Conservation (phyloP, 2,888 invertebrate species). For the Stenoptilia bipunctidactyla region DNA sequence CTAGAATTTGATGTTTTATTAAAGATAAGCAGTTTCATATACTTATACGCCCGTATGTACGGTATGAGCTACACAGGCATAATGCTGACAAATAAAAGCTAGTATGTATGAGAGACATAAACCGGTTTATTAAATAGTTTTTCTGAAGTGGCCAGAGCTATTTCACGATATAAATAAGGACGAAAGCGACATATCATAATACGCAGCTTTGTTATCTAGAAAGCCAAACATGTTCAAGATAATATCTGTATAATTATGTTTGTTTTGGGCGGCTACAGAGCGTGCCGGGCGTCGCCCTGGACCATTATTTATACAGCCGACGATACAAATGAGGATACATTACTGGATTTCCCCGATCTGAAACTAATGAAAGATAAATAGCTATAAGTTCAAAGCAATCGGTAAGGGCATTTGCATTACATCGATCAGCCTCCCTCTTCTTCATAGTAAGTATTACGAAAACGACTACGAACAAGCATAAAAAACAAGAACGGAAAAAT, state of each 20-base stretch:
- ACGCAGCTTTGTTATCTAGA: neutral
- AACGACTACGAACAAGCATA: conserved; percentile 1
- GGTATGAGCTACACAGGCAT: no score
- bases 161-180: no score
- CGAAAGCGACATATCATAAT: no score
- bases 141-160: no score
- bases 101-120: no score
- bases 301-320: conserved; percentile 52
- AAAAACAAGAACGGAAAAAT: conserved; percentile 19
- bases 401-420: conserved; percentile 45
- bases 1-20: neutral
- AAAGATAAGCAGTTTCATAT: no score
- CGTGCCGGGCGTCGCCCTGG: conserved; percentile 31
- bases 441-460: conserved; percentile 10
- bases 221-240: conserved; percentile 21
- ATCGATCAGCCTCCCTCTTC: conserved; percentile 26
- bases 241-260: conserved; percentile 47
- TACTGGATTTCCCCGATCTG: conserved; percentile 56
- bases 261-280: conserved; percentile 30
- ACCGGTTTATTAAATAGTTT: no score
- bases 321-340: conserved; percentile 60
- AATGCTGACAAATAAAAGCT: no score
- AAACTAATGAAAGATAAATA: conserved; percentile 60
- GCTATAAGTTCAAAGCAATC: conserved; percentile 48
- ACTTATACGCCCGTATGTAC: no score